Percentiles rank a stretch among this genome's conserved stretches.
Conservation (phyloP, 2,113 vertebrate species). For the Jacana jacana region DNA sequence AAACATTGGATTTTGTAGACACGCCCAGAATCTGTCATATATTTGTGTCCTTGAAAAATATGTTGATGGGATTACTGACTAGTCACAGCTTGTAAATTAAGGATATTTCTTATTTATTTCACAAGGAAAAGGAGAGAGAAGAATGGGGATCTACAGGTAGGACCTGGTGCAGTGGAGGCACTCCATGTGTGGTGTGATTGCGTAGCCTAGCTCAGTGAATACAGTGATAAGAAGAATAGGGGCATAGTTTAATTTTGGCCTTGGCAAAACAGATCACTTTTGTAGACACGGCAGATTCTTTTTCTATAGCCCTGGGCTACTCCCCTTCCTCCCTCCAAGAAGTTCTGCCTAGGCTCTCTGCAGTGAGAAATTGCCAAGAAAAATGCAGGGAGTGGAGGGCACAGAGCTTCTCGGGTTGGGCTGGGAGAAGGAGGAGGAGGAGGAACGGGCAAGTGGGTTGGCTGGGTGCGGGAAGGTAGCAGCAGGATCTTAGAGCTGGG, state of each 20-base stretch:
- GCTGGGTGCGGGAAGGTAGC: neutral
- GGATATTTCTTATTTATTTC: neutral
- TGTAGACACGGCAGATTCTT: neutral
- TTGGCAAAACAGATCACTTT: neutral
- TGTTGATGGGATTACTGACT: neutral
- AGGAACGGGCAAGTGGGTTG: fast-evolving
- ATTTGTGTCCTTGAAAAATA: neutral
- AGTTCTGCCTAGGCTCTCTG: neutral
- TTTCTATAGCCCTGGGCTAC: constrained; percentile 16
- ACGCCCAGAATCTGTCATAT: neutral
- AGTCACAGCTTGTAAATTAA: neutral
- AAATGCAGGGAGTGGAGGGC: neutral
- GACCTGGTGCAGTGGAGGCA: neutral
- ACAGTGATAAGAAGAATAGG: neutral
- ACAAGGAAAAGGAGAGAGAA: neutral
- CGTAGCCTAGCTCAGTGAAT: fast-evolving
- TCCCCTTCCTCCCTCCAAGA: neutral
- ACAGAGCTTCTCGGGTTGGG: fast-evolving
- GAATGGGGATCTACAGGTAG: neutral
- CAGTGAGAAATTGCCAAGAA: neutral
- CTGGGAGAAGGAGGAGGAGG: neutral
- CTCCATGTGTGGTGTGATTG: neutral
- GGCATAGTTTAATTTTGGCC: neutral
- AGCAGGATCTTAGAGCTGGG: neutral
- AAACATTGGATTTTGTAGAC: constrained; percentile 1